phyloP scores from a whole-genome alignment of 1,140 invertebrate species.

The Carcinoscorpius rotundicauda region DNA sequence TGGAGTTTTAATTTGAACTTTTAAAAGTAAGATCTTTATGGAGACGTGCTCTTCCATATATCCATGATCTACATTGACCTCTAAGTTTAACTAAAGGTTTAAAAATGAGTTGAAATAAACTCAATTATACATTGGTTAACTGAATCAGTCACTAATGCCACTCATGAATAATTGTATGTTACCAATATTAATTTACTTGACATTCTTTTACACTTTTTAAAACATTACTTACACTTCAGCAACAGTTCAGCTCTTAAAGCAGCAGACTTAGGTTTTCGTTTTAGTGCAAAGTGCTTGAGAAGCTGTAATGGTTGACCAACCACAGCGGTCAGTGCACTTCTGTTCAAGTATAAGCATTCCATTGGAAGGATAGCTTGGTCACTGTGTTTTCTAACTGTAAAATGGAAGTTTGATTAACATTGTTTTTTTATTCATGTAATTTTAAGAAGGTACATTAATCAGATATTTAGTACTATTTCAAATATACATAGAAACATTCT shows the following conservation, averaged over 20 bases:
- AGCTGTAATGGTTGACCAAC: slow-evolving; percentile 48
- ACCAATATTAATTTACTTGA: slow-evolving; percentile 6
- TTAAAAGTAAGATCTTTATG: no score
- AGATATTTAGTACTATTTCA: no score
- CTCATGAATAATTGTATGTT: background rate
- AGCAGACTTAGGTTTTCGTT: slow-evolving; percentile 90
- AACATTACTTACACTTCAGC: slow-evolving; percentile 52
- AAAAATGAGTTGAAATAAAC: no score
- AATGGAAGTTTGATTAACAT: background rate
- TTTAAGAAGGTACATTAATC: no score
- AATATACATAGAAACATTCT: no score
- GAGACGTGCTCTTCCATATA: no score
- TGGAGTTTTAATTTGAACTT: no score
- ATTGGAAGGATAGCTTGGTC: slow-evolving; percentile 78
- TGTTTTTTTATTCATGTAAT: slow-evolving; percentile 4
- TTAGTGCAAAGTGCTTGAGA: slow-evolving; percentile 82
- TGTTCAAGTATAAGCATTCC: slow-evolving; percentile 93
- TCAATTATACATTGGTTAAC: no score
- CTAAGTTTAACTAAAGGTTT: no score
- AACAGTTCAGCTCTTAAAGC: slow-evolving; percentile 74
- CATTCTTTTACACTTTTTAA: background rate
- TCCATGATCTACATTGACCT: no score
- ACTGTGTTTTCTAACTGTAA: slow-evolving; percentile 54
- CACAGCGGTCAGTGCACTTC: slow-evolving; percentile 74
- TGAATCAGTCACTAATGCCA: background rate